Conservation (phyloP, 2,888 invertebrate species). For the Drosophila greeni region DNA sequence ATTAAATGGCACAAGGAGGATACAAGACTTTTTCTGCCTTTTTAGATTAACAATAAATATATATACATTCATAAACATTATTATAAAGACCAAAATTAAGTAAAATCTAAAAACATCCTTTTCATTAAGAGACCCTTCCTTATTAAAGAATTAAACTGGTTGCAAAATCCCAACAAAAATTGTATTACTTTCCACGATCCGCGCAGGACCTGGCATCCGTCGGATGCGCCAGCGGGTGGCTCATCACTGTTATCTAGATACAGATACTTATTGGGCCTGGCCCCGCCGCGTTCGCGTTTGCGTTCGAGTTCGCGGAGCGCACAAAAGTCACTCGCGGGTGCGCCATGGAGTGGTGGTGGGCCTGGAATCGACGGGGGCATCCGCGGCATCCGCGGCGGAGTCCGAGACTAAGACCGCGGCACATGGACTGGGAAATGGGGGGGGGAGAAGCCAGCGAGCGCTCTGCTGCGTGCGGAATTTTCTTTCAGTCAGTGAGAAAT, state of each 20-base stretch:
- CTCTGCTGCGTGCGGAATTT: constrained; percentile 68
- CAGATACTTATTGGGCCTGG: constrained; percentile 52
- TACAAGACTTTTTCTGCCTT: too few species aligned
- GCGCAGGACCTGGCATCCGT: constrained; percentile 1
- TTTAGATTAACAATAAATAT: too few species aligned
- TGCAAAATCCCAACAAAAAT: not conserved
- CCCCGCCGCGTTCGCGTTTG: constrained; percentile 30
- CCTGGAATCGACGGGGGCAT: constrained; percentile 28
- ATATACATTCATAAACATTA: too few species aligned
- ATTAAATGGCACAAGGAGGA: too few species aligned
- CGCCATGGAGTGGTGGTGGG: constrained; percentile 68
- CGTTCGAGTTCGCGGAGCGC: constrained; percentile 35
- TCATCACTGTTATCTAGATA: constrained; percentile 47
- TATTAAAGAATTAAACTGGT: too few species aligned
- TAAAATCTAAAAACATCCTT: too few species aligned
- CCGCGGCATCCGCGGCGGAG: constrained; percentile 12
- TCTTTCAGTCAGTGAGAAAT: constrained; percentile 76
- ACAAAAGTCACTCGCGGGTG: constrained; percentile 76
- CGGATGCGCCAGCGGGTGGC: constrained; percentile 3
- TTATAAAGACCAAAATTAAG: too few species aligned
- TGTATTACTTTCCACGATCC: not conserved
- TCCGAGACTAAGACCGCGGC: constrained; percentile 9
- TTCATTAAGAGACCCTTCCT: too few species aligned
- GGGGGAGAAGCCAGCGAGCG: constrained; percentile 39
- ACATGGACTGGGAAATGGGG: constrained; percentile 21